phyloP scores from a whole-genome alignment of 2,113 vertebrate genomes.

The Balaeniceps rex region DNA sequence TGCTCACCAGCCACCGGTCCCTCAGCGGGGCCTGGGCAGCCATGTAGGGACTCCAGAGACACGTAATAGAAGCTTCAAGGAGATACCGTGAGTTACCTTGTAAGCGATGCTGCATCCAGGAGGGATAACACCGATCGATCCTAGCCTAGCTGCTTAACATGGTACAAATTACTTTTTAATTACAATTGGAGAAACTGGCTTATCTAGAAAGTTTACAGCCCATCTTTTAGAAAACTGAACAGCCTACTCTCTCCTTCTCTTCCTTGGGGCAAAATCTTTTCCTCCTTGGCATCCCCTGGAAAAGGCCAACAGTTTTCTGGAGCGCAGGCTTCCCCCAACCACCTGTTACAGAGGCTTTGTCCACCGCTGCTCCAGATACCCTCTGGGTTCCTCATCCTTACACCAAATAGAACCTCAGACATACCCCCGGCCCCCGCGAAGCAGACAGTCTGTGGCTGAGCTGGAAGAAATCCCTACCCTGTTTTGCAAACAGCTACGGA shows the following conservation, averaged over 20 bases:
- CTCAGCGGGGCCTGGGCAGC: neutral
- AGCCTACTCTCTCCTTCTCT: neutral
- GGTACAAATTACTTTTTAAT: conserved; percentile 1
- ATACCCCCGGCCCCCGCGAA: rapidly evolving
- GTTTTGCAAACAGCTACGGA: neutral
- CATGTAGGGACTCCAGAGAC: neutral
- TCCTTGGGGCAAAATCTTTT: neutral
- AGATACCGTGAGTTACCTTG: neutral
- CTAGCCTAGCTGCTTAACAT: neutral
- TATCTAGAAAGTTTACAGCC: neutral
- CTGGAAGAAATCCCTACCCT: neutral
- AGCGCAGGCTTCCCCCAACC: neutral
- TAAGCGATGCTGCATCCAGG: neutral
- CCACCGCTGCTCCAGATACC: neutral
- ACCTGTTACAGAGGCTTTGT: neutral
- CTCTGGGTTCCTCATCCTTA: neutral
- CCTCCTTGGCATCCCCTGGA: neutral
- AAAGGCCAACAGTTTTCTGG: neutral
- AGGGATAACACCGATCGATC: neutral
- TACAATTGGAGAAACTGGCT: neutral
- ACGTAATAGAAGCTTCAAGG: neutral
- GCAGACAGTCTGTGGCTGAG: neutral
- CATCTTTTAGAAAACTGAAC: neutral
- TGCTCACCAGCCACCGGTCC: neutral
- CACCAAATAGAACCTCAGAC: neutral